Base-by-base conservation (phyloP, 92 coral and sea anemone genomes). In the Anthopleura xanthogrammica region DNA sequence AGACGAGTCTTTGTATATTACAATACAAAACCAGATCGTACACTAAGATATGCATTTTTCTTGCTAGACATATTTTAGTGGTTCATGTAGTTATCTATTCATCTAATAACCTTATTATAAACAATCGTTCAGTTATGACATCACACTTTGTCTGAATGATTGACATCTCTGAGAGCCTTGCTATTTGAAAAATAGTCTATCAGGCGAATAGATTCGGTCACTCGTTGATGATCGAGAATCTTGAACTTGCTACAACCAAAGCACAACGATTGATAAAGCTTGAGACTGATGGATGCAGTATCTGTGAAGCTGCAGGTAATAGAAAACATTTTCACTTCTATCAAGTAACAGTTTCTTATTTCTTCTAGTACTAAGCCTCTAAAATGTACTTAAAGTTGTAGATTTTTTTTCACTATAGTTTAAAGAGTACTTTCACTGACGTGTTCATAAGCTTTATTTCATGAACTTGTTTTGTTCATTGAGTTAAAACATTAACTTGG, bases 51-150 rank as follows among this genome's bases (percentile, higher is more conserved):
- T 68, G 74, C 8, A 10, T 12, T 65, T 7, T 12, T 14, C 36
- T 8, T 54, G 58, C 58, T 62, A 20, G 70, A 62, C 36, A 9
- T 11, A 62, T 7, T 36, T 14, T 20, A 36, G 13, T 36, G 4
- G 42, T 7, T 29, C 74, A 29, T 11, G 14, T 29, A 24, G 14
- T 3, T 24, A 9, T 12, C 41, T 68, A 12, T 24, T 68, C 42
- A 22, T 36, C 41, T 68, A 68, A 36, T 68, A 62, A 62, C 42
- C 41, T 12, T 29, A 68, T 68, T 24, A 36, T 29, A 36, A 68
- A 68, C 74, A 68, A 68, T 68, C 36, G 42, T 36, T 68, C 40
- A 68, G 74, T 68, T 68, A 68, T 68, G 74, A 68, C 74, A 68
- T 68, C 74, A 68, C 46, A 36, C 42, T 68, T 36, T 6, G 16